A percentile compares a stretch with the other conserved stretches of the same genome.
phyloP scores from a whole-genome alignment of 1,140 invertebrate genomes.

The Drosophila setifemur region DNA sequence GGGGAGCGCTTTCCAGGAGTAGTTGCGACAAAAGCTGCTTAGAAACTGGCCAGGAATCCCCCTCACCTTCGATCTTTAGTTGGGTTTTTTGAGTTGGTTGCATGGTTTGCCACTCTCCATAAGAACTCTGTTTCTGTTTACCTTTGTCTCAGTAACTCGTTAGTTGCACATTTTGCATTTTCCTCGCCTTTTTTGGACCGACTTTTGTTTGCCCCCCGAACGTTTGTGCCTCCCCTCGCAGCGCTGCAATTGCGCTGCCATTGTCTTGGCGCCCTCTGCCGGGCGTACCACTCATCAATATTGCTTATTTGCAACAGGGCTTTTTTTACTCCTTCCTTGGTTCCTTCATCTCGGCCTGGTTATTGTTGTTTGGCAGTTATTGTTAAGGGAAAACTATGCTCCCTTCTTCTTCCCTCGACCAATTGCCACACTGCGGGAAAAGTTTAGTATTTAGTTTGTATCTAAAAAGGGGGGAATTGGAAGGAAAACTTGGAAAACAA shows the following conservation, averaged over 20 bases:
- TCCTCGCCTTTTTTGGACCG: slow-evolving; percentile 40
- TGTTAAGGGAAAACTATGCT: slow-evolving; percentile 12
- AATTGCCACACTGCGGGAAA: too few species aligned
- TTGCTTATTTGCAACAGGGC: slow-evolving; percentile 68
- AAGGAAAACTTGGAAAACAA: too few species aligned
- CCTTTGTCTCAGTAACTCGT: slow-evolving; percentile 48
- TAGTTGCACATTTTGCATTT: slow-evolving; percentile 64
- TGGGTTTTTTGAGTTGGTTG: too few species aligned
- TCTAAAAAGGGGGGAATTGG: too few species aligned
- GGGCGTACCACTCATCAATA: slow-evolving; percentile 67
- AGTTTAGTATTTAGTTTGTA: too few species aligned
- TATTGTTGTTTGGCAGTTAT: slow-evolving; percentile 57
- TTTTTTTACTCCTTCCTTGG: slow-evolving; percentile 17
- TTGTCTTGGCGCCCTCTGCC: slow-evolving; percentile 49
- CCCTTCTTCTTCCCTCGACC: too few species aligned
- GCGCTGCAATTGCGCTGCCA: slow-evolving; percentile 14
- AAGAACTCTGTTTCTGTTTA: slow-evolving; percentile 41
- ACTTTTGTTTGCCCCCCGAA: slow-evolving; percentile 37
- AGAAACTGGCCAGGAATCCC: slow-evolving; percentile 3
- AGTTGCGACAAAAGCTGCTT: slow-evolving; percentile 41
- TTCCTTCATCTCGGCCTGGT: background rate
- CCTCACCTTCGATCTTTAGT: background rate
- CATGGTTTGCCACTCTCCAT: background rate
- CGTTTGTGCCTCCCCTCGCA: background rate
- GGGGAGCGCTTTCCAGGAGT: slow-evolving; percentile 28